These are phyloP conservation scores for Anhinga rufa DNA, from an alignment of 2,113 vertebrate genomes.

Conservation along the genomic window DNA sequence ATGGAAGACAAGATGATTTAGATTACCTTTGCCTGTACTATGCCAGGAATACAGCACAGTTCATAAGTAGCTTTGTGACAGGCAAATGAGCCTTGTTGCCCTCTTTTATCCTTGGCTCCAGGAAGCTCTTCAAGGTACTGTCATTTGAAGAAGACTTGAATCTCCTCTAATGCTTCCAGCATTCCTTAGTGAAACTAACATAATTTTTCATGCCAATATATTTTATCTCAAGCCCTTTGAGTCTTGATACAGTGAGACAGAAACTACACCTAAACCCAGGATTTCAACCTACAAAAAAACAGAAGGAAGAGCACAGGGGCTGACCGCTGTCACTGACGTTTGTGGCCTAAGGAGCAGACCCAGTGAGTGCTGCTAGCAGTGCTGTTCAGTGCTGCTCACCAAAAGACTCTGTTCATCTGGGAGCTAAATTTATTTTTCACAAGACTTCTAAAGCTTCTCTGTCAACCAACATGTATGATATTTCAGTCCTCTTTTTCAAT, in stretches of 20 bases:
- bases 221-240: neutral
- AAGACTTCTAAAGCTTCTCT: neutral
- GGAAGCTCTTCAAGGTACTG: neutral
- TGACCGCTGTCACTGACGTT: neutral
- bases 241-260: neutral
- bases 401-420: neutral
- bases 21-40: neutral
- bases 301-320: neutral
- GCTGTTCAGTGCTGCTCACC: neutral
- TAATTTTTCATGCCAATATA: neutral
- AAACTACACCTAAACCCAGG: neutral
- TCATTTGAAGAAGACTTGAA: neutral
- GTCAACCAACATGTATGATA: neutral
- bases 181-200: neutral
- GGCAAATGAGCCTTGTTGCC: neutral
- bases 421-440: neutral
- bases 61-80: neutral
- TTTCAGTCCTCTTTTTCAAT: neutral
- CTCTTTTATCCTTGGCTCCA: neutral
- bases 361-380: neutral
- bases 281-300: neutral
- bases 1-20: neutral
- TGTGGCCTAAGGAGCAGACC: neutral
- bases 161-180: neutral
- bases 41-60: neutral